Evolutionary conservation across 2,113 vertebrate species (phyloP).

Genomic region (Rhinopithecus roxellana): DNA sequence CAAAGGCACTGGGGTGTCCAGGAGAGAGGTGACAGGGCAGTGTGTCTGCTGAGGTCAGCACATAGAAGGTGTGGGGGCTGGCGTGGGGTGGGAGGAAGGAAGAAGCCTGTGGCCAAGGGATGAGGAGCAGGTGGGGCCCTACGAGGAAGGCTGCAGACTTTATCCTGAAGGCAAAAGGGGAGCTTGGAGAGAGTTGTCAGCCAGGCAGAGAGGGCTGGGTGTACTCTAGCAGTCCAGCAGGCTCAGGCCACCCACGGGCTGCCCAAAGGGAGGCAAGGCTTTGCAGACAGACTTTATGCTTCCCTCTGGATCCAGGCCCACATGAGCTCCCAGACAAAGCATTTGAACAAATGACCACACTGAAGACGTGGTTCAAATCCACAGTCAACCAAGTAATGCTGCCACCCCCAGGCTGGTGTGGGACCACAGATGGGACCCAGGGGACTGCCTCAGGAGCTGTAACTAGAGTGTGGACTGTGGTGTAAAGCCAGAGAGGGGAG

Average conservation of each 20-base stretch:
- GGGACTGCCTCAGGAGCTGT: neutral
- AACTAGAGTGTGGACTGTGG: neutral
- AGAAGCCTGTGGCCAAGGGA: neutral
- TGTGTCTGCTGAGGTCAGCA: accelerated
- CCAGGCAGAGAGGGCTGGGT: neutral
- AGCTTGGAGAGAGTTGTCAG: neutral
- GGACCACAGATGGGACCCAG: neutral
- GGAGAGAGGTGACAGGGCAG: too few relatives aligned
- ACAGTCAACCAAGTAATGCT: neutral
- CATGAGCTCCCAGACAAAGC: accelerated
- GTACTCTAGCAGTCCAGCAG: too few relatives aligned
- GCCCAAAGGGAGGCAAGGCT: neutral
- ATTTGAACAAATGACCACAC: too few relatives aligned
- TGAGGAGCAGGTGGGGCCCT: neutral
- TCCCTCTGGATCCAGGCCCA: neutral
- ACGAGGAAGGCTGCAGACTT: neutral
- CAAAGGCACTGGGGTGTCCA: neutral
- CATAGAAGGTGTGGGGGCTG: neutral
- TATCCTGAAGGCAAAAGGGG: neutral
- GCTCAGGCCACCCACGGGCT: neutral
- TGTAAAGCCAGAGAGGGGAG: neutral
- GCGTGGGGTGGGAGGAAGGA: neutral
- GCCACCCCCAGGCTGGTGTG: neutral
- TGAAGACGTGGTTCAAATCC: neutral
- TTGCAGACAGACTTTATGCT: neutral